Evolutionary conservation across 2,888 invertebrate species (phyloP).

Genomic region (Griposia aprilina): DNA sequence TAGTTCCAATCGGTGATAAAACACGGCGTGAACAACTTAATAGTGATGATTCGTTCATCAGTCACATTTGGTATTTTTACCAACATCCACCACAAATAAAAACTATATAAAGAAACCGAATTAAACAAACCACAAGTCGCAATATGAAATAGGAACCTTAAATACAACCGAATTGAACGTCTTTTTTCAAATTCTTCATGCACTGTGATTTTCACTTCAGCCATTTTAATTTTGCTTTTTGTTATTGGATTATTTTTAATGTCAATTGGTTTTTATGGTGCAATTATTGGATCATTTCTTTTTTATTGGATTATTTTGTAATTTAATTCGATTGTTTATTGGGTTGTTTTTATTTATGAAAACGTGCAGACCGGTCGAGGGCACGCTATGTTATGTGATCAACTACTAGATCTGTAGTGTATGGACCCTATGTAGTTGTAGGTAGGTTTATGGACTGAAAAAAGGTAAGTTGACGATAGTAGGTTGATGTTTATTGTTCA

Average conservation of each 20-base stretch:
- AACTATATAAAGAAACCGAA: slow-evolving; percentile 20
- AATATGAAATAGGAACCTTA: slow-evolving; percentile 49
- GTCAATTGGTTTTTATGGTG: not conserved
- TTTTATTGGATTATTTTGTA: slow-evolving; percentile 9
- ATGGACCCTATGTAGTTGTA: not conserved
- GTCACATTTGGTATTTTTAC: slow-evolving; percentile 56
- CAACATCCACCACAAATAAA: slow-evolving; percentile 43
- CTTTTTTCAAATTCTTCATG: slow-evolving; percentile 18
- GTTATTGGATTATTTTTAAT: not conserved
- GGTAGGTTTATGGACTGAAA: not conserved
- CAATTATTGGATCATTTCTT: slow-evolving; percentile 6
- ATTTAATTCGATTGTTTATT: not conserved
- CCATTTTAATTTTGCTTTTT: slow-evolving; percentile 63
- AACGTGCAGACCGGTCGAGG: slow-evolving; percentile 55
- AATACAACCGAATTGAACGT: slow-evolving; percentile 17
- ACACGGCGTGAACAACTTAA: slow-evolving; percentile 68
- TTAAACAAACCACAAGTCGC: slow-evolving; percentile 32
- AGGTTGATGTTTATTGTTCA: not conserved
- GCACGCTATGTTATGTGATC: slow-evolving; percentile 50
- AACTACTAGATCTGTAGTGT: slow-evolving; percentile 4
- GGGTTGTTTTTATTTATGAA: not conserved
- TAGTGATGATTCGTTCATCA: slow-evolving; percentile 62
- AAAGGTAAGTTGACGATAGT: no score
- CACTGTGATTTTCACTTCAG: slow-evolving; percentile 61
- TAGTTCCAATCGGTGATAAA: slow-evolving; percentile 81